Evolutionary conservation across 2,888 invertebrate genomes (phyloP), one percentile per base, ranked within the genome.

Genomic region (Penaeus monodon): DNA sequence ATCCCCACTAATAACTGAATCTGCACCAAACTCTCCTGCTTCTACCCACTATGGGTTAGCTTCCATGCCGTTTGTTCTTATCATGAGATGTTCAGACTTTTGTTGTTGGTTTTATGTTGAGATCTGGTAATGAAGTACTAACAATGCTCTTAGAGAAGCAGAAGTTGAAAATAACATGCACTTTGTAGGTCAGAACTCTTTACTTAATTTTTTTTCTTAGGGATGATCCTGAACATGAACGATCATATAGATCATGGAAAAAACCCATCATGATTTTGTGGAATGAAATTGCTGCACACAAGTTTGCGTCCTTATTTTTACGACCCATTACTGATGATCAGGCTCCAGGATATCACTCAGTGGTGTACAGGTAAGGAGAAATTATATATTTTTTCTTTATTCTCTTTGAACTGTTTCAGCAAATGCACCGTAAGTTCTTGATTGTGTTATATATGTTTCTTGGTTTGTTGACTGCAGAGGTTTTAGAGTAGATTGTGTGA

Each of bases 271-370:
- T 97, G 94, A 93, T 97, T 14, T 96, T 97, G 22, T 93, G 93
- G 93, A 92, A 93, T 88, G 93, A 94, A 76, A 92, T 97, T 70
- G 95, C 96, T 82, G 96, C 96, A 0, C 97, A 97, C 92, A 98
- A 97, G 93, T 95, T 96, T 92, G 95, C 98, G 0, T 96, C 96
- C 0, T 93, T 97, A 20, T 98, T 98, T 92, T 93, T 96, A 0
- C 95, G 96, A 65, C 96, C 97, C 0, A 97, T 98, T 82, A 96
- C 95, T 0, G 96, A 97, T 91, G 97, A 97, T 89, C 96, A 97
- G 91, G 96, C 96, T 2, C 97, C 97, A 0, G 96, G 96, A 0
- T 98, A 98, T 92, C 95, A 95, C 91, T 94, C 94, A 81, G 94
- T 96, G 38, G 95, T 98, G 4, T 94, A 95, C 89, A 92, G 93